These are phyloP conservation scores for Intellagama lesueurii DNA, from an alignment of 2,797 vertebrate genomes.

Conservation along the genomic window DNA sequence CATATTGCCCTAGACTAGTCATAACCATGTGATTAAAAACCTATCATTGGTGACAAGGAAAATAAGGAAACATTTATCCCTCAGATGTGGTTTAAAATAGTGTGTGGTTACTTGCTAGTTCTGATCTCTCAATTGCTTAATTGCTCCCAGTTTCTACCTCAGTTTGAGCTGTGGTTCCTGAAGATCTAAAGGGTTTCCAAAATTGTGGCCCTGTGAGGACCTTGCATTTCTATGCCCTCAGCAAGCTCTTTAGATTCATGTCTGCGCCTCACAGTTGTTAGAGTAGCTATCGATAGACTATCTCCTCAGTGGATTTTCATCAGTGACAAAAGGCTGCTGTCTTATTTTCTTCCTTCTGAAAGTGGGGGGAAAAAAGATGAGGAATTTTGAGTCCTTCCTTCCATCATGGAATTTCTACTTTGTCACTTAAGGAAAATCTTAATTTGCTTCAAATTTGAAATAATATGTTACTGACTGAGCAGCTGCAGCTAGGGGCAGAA, in stretches of 20 bases:
- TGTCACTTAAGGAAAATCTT: conserved; percentile 23
- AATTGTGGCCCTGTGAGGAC: conserved; percentile 39
- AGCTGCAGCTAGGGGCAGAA: not conserved
- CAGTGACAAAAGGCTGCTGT: conserved; percentile 16
- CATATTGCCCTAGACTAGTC: not conserved
- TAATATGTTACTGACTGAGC: conserved; percentile 38
- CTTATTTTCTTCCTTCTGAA: conserved; percentile 38
- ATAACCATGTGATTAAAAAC: conserved; percentile 31
- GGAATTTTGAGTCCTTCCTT: conserved; percentile 12
- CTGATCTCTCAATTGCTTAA: conserved; percentile 45
- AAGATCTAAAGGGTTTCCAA: conserved; percentile 38
- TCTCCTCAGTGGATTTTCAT: not conserved
- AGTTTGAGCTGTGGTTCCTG: conserved; percentile 39
- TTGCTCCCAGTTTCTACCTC: conserved; percentile 30
- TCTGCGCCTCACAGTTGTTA: conserved; percentile 22
- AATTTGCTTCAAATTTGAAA: conserved; percentile 40
- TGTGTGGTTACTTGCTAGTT: not conserved
- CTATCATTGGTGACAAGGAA: conserved; percentile 16
- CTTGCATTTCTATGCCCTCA: conserved; percentile 17
- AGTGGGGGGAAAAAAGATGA: not conserved
- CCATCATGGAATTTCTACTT: conserved; percentile 5
- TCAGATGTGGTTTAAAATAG: conserved; percentile 50
- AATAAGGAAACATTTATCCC: not conserved
- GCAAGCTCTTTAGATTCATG: conserved; percentile 47
- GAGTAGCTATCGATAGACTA: conserved; percentile 13